phyloP scores from a whole-genome alignment of 2,113 vertebrate genomes.

The Spilogale gracilis region DNA sequence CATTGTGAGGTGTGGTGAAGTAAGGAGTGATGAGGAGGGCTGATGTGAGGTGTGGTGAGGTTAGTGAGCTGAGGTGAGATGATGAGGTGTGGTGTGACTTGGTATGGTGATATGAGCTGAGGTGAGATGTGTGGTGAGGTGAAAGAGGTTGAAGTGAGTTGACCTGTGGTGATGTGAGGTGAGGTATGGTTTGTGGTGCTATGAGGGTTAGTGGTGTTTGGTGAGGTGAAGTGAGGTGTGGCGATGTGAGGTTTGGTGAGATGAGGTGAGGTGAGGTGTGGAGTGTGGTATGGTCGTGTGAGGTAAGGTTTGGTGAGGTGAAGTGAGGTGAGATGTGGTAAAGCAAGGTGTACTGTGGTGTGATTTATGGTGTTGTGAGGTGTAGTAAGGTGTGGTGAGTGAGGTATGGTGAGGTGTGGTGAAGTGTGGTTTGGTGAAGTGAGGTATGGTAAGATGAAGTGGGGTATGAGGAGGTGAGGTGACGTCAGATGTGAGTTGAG shows the following conservation, averaged over 20 bases:
- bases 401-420: not conserved
- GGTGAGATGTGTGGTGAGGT: too few species aligned
- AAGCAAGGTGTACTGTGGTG: not conserved
- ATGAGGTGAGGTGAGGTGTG: not conserved
- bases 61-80: too few species aligned
- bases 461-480: too few species aligned
- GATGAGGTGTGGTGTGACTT: not conserved
- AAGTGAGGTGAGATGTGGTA: not conserved
- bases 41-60: not conserved
- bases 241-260: not conserved
- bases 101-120: too few species aligned
- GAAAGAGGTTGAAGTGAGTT: too few species aligned
- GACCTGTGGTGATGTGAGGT: too few species aligned
- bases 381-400: not conserved
- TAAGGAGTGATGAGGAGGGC: accelerated
- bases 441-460: not conserved
- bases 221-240: not conserved
- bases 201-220: too few species aligned
- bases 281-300: not conserved
- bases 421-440: too few species aligned
- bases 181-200: not conserved
- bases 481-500: too few species aligned
- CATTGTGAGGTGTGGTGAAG: too few species aligned
- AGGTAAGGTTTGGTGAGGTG: not conserved
- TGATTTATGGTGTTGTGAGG: not conserved